Percentiles rank a stretch among this genome's conserved stretches.
These are phyloP conservation scores for Phaethon lepturus DNA, from an alignment of 2,113 vertebrate genomes.

Conservation along the genomic window DNA sequence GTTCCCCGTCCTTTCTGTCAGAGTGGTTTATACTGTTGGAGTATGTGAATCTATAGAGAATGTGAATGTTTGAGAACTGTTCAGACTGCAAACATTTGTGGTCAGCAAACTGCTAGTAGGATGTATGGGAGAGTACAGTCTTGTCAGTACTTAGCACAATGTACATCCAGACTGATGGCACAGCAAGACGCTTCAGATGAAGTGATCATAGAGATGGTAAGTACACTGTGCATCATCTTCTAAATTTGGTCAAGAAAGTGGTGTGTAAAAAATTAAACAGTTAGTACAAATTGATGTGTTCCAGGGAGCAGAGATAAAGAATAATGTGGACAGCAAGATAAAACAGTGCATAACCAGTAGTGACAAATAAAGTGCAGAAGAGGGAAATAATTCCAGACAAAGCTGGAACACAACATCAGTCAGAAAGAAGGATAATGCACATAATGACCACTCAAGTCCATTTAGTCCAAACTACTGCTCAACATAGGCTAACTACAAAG, in stretches of 20 bases:
- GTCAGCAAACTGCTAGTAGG: neutral
- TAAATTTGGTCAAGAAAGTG: neutral
- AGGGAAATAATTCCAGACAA: neutral
- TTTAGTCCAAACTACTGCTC: neutral
- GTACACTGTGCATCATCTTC: neutral
- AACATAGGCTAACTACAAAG: neutral
- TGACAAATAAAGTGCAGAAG: neutral
- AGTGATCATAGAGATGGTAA: neutral
- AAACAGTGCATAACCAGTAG: neutral
- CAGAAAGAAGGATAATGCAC: neutral
- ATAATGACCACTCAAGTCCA: neutral
- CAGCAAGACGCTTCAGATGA: neutral
- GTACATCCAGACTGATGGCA: neutral
- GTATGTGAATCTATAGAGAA: neutral
- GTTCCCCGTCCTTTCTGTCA: neutral
- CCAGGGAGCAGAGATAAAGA: neutral
- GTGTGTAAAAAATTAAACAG: neutral
- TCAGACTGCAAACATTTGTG: neutral
- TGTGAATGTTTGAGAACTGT: neutral
- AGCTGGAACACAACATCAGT: neutral
- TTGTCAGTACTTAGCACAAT: neutral
- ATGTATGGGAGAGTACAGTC: neutral
- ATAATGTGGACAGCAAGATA: neutral
- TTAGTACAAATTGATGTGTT: neutral
- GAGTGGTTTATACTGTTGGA: neutral